Evolutionary conservation across 2,888 invertebrate species (phyloP), one percentile per base, ranked within the genome.

Genomic region (Euzetes globulus): DNA sequence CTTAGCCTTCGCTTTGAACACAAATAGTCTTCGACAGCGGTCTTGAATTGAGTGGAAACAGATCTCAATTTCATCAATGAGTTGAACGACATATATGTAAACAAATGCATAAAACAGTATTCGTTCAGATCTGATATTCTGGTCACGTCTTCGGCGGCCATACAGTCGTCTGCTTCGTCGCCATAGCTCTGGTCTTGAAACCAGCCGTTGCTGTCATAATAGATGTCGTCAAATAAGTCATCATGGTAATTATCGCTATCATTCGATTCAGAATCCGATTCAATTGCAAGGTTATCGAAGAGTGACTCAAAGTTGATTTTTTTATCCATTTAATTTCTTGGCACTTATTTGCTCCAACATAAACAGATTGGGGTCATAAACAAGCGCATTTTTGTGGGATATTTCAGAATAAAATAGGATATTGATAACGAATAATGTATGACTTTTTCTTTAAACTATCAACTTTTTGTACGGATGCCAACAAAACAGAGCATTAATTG

Each of bases 71-170:
- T 37, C 65, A 65, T 29, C 19, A 65, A n/a, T 1, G 29, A 7
- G 5, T 65, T 5, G 37, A 65, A 65, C 3, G 37, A 37, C 65
- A 65, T 4, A 65, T 29, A 65, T 9, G 65, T 29, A 29, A 65
- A 37, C 37, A 65, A 65, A 65, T 65, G 33, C 17, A 65, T 65
- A 65, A 65, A 65, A 65, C 65, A 65, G 37, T 65, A 65, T 37
- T 65, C 65, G 37, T 65, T 65, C 5, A 65, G 22, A 29, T 29
- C 15, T 63, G 27, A 63, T 63, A 63, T 63, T 55, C 15, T 55
- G 25, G 4, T 55, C 19, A 4, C 55, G n/a, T 55, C 22, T 4
- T 58, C 58, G 17, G 17, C 52, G 19, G n/a, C 19, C 19, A 52
- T 6, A 2, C 19, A 1, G 17, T 19, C 52, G 2, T 47, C 47